Conservation (phyloP, 2,888 invertebrate species). For the Cetonia aurata region DNA sequence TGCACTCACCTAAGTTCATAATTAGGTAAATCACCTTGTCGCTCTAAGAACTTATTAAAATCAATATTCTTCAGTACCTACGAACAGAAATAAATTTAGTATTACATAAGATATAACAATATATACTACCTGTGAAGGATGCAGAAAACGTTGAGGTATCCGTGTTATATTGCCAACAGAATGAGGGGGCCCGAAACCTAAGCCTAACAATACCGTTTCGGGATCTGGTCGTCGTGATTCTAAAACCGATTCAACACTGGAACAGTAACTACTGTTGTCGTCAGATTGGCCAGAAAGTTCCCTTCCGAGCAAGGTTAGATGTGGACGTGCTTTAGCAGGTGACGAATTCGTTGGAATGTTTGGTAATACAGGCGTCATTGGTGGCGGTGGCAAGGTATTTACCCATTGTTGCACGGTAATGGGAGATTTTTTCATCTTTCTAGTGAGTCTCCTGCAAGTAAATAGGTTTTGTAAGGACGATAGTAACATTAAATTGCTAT, state of each 20-base stretch:
- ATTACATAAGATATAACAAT: conserved; percentile 6
- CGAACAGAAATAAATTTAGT: conserved; percentile 46
- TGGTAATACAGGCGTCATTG: conserved; percentile 52
- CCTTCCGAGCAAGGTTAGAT: conserved; percentile 58
- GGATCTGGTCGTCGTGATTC: conserved; percentile 90
- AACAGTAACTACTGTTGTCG: conserved; percentile 75
- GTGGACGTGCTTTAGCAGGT: conserved; percentile 45
- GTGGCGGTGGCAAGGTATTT: conserved; percentile 73
- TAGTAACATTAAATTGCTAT: background rate
- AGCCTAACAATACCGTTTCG: conserved; percentile 85
- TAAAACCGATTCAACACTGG: conserved; percentile 84
- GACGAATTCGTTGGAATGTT: conserved; percentile 46
- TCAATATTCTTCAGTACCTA: conserved; percentile 63
- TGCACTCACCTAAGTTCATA: conserved; percentile 52
- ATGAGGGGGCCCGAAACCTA: conserved; percentile 83
- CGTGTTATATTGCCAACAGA: conserved; percentile 79
- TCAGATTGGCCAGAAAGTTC: conserved; percentile 65
- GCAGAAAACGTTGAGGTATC: conserved; percentile 86
- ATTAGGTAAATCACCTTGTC: conserved; percentile 58
- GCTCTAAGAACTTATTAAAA: conserved; percentile 63
- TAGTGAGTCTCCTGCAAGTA: conserved; percentile 6
- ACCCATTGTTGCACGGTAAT: conserved; percentile 81
- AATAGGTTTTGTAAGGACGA: conserved; percentile 1
- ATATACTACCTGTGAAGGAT: conserved; percentile 78
- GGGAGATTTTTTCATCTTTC: conserved; percentile 71